Evolutionary conservation across 2,888 invertebrate genomes (phyloP), one percentile per base, ranked within the genome.

Genomic region (Argyresthia goedartella): DNA sequence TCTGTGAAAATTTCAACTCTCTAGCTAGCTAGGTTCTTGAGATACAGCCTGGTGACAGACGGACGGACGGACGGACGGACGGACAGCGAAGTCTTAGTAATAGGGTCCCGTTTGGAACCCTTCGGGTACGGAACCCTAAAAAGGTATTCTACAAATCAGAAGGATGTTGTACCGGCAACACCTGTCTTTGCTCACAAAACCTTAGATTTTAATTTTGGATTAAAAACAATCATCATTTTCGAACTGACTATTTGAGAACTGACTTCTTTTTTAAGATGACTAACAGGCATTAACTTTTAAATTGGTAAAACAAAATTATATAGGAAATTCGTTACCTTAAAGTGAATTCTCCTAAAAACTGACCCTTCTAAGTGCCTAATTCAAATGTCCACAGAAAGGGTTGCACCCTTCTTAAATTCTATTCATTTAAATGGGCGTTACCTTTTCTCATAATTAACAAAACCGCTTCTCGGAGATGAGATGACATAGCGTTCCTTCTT

Each of bases 61-160:
- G n/a, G n/a, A n/a, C n/a, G n/a, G n/a, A n/a, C n/a, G n/a, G n/a
- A n/a, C n/a, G n/a, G n/a, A n/a, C n/a, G n/a, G n/a, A n/a, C n/a
- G n/a, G n/a, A n/a, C n/a, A n/a, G n/a, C n/a, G n/a, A n/a, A n/a
- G n/a, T n/a, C n/a, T n/a, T n/a, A n/a, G n/a, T n/a, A n/a, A n/a
- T n/a, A n/a, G n/a, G n/a, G n/a, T n/a, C n/a, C n/a, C n/a, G n/a
- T n/a, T n/a, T n/a, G n/a, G n/a, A n/a, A n/a, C n/a, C n/a, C n/a
- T n/a, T n/a, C n/a, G n/a, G n/a, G n/a, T n/a, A n/a, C n/a, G n/a
- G n/a, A n/a, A n/a, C n/a, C n/a, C n/a, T n/a, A n/a, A 59, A 79
- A 80, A 77, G 67, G 68, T 73, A 76, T 73, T 74, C 76, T 79
- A 75, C 71, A 73, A 77, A 77, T 76, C 69, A 71, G 62, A 69